Base-by-base conservation (phyloP, 2,888 invertebrate genomes). In the Agrypnus murinus region DNA sequence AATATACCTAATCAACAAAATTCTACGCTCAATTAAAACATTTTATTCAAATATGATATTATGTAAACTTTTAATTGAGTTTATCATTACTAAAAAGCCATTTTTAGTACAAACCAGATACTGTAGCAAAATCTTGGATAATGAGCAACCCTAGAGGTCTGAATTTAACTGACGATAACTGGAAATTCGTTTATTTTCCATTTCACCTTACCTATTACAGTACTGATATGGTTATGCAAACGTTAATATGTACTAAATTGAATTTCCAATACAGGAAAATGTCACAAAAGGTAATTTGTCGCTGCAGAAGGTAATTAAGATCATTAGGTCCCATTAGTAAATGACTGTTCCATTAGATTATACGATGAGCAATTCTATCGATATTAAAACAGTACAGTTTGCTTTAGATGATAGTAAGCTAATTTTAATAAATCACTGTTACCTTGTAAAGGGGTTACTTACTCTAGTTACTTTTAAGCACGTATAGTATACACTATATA, bases 221-320 rank as follows among this genome's bases (percentile, higher is more conserved):
- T 25, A 25, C 25, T 25, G 36, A 36, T 15, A 15, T n/a, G 34
- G 4, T 55, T 55, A 55, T 36, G 15, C 36, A 53, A 32, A 34
- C 34, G 34, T 32, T 25, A 55, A 55, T 55, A 19, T 10, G 25
- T 25, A 36, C 15, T 15, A 55, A 34, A 55, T 55, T 55, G 55
- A 55, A 55, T 55, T 55, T 55, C 36, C 19, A 55, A 55, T 36
- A 31, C 55, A 17, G 15, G 36, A 7, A 36, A 55, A 55, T 55
- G 55, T 55, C 55, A 55, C 55, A 55, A 55, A 55, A 55, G 55
- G 36, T 55, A 34, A 55, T 34, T 36, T 55, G 55, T 55, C 55
- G 55, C 36, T 55, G 15, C 15, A 55, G 55, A 14, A 17, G 36
- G 36, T 55, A 55, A 55, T 55, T 55, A 55, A 55, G 55, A 55